These are phyloP conservation scores for Charina bottae DNA, from an alignment of 2,113 vertebrate species.

Conservation along the genomic window DNA sequence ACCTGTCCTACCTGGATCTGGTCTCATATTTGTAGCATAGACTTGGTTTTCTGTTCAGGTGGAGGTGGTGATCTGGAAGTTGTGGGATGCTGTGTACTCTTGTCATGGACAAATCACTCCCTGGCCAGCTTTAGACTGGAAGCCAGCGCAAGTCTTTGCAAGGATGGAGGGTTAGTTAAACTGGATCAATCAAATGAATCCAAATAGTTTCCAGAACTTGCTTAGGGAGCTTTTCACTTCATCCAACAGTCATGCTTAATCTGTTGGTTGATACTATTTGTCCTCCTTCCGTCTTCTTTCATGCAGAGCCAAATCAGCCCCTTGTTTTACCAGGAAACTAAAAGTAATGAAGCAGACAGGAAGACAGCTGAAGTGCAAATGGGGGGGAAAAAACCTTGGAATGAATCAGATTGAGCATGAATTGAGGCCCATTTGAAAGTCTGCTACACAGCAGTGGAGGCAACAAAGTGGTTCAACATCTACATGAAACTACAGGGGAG, in stretches of 20 bases:
- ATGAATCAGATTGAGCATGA: neutral
- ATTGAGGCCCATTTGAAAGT: neutral
- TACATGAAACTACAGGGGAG: neutral
- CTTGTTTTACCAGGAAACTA: neutral
- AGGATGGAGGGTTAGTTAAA: no score
- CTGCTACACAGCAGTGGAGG: neutral
- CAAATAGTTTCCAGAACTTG: neutral
- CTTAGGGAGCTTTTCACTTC: neutral
- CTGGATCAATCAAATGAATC: no score
- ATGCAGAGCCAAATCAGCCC: neutral
- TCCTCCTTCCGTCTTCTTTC: neutral
- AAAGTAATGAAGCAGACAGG: neutral
- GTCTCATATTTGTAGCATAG: no score
- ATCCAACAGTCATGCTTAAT: neutral
- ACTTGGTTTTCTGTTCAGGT: no score
- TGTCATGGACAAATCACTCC: no score
- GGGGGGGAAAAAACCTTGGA: neutral
- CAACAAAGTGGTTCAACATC: neutral
- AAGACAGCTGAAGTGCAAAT: neutral
- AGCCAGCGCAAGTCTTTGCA: no score
- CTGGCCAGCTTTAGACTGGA: no score
- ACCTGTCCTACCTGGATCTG: no score
- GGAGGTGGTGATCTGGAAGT: no score
- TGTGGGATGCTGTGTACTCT: no score
- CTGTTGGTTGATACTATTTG: neutral